phyloP scores from a whole-genome alignment of 1,140 invertebrate species.

The Drosophila ficusphila region DNA sequence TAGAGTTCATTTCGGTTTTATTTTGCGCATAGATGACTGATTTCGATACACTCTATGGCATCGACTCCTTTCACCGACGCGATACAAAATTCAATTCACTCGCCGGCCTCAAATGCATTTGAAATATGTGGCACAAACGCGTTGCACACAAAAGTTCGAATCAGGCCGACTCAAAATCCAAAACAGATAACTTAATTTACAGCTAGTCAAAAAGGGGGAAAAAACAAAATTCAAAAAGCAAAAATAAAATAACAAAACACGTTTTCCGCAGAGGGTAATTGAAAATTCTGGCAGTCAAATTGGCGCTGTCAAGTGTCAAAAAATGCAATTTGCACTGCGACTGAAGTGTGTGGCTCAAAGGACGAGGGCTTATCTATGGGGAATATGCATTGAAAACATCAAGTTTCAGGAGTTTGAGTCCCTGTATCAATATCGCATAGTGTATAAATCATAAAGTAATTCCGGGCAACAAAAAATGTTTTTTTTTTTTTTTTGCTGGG shows the following conservation, averaged over 20 bases:
- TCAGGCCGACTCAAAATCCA: slow-evolving; percentile 44
- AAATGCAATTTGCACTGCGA: slow-evolving; percentile 42
- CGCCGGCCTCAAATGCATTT: slow-evolving; percentile 17
- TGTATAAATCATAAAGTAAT: slow-evolving; percentile 65
- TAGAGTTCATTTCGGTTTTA: slow-evolving; percentile 21
- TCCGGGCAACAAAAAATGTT: slow-evolving; percentile 29
- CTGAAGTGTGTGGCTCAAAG: slow-evolving; percentile 29
- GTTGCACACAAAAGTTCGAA: slow-evolving; percentile 26
- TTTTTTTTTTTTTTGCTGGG: too few relatives aligned
- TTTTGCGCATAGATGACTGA: slow-evolving; percentile 14
- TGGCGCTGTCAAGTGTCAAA: slow-evolving; percentile 68
- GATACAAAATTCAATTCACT: slow-evolving; percentile 39
- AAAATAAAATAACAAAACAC: background rate
- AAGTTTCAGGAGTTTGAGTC: background rate
- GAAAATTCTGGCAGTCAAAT: slow-evolving; percentile 66
- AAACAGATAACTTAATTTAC: slow-evolving; percentile 52
- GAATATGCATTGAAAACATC: slow-evolving; percentile 9
- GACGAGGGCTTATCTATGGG: slow-evolving; percentile 26
- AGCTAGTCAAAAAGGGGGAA: background rate
- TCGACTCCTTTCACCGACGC: slow-evolving; percentile 23
- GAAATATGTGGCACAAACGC: slow-evolving; percentile 22
- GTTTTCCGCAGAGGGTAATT: slow-evolving; percentile 41
- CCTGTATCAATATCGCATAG: slow-evolving; percentile 46
- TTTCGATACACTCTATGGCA: slow-evolving; percentile 8
- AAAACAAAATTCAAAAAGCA: background rate